Conservation (phyloP, 2,888 invertebrate species). For the Dasysyrphus albostriatus region DNA sequence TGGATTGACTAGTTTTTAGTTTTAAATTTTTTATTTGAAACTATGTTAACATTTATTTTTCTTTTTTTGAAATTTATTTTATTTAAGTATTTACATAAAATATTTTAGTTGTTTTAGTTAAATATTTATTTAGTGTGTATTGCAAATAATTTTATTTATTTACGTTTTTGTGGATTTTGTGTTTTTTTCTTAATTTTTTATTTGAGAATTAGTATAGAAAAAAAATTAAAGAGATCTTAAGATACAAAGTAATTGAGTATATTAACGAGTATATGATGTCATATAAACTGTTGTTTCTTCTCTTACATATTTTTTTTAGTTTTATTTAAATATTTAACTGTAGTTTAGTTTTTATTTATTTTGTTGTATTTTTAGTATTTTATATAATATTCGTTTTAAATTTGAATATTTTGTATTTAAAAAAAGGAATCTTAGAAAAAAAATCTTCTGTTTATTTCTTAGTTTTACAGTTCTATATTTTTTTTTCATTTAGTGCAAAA, state of each 20-base stretch:
- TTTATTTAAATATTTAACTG: not conserved
- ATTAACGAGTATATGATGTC: constrained; percentile 29
- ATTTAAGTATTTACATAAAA: constrained; percentile 53
- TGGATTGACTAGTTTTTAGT: constrained; percentile 20
- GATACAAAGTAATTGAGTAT: constrained; percentile 58
- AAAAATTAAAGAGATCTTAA: constrained; percentile 58
- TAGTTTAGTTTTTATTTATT: not conserved
- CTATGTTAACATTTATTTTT: constrained; percentile 40
- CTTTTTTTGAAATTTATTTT: constrained; percentile 27
- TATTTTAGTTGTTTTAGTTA: not conserved
- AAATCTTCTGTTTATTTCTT: constrained; percentile 14
- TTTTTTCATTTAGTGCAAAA: constrained; percentile 2
- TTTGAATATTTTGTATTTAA: not conserved
- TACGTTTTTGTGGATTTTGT: not conserved
- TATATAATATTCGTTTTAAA: constrained; percentile 1
- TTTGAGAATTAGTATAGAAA: constrained; percentile 35
- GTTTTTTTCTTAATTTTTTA: constrained; percentile 7
- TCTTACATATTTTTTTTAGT: not conserved
- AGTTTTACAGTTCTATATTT: not conserved
- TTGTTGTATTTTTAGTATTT: not conserved
- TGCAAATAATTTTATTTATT: constrained; percentile 36
- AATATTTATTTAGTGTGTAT: constrained; percentile 22
- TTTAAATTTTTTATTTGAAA: constrained; percentile 13
- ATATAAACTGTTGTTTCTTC: constrained; percentile 12
- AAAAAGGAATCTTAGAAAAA: constrained; percentile 32